phyloP scores from a whole-genome alignment of 2,888 invertebrate genomes.

The Scelioninae gen. 1 region DNA sequence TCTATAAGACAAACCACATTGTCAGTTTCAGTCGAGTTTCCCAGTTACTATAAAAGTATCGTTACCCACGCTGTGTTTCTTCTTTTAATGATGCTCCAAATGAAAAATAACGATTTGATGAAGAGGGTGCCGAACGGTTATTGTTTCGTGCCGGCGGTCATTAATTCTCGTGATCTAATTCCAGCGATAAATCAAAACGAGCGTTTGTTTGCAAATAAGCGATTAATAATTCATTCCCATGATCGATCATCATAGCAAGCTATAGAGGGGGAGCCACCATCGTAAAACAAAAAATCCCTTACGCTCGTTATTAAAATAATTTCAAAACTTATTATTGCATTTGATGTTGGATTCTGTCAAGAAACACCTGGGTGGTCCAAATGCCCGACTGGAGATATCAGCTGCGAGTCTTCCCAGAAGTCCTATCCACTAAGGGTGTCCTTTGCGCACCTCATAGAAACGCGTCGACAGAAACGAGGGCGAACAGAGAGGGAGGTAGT shows the following conservation, averaged over 20 bases:
- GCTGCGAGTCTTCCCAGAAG: slow-evolving; percentile 82
- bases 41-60: slow-evolving; percentile 50
- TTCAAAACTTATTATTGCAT: slow-evolving; percentile 56
- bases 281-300: slow-evolving; percentile 28
- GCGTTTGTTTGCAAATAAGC: slow-evolving; percentile 70
- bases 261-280: not conserved
- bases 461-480: slow-evolving; percentile 30
- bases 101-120: slow-evolving; percentile 65
- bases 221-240: slow-evolving; percentile 55
- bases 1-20: slow-evolving; percentile 15
- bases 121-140: slow-evolving; percentile 67
- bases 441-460: slow-evolving; percentile 79
- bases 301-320: slow-evolving; percentile 20
- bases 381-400: slow-evolving; percentile 76
- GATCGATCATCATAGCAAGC: slow-evolving; percentile 42
- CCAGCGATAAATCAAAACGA: slow-evolving; percentile 61
- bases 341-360: slow-evolving; percentile 39
- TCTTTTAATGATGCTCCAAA: slow-evolving; percentile 59
- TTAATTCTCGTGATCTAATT: slow-evolving; percentile 68
- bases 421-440: slow-evolving; percentile 82
- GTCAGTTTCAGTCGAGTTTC: slow-evolving; percentile 24
- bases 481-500: slow-evolving; percentile 69
- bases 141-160: slow-evolving; percentile 67
- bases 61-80: slow-evolving; percentile 36
- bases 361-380: slow-evolving; percentile 82